Evolutionary conservation across 2,113 vertebrate species (phyloP).

Genomic region (Fulmarus glacialis): DNA sequence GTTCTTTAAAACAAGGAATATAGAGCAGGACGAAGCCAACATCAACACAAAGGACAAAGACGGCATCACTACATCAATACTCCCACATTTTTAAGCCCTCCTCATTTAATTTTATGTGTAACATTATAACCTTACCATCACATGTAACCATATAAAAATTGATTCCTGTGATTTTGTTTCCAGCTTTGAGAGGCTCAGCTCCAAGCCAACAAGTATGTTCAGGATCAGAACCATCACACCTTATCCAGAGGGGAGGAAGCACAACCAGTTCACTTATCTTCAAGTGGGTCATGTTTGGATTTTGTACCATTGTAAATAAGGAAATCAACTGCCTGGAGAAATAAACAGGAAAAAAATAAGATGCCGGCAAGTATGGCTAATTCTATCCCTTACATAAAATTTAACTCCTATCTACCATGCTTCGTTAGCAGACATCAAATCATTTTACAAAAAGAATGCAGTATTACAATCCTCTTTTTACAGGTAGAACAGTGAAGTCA

Average conservation of each 20-base stretch:
- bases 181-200: slow-evolving; percentile 80
- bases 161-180: slow-evolving; percentile 73
- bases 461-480: neutral
- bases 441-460: neutral
- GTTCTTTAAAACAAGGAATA: neutral
- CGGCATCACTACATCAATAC: neutral
- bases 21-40: neutral
- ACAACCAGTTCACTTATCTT: neutral
- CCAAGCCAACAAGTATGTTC: slow-evolving; percentile 88
- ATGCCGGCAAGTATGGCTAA: neutral
- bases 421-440: neutral
- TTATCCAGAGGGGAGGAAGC: slow-evolving; percentile 88
- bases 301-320: slow-evolving; percentile 87
- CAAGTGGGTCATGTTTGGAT: slow-evolving; percentile 77
- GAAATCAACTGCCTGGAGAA: slow-evolving; percentile 87
- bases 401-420: neutral
- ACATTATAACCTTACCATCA: slow-evolving; percentile 75
- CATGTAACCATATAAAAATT: slow-evolving; percentile 81
- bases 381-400: neutral
- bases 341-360: neutral
- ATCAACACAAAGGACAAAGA: neutral
- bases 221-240: slow-evolving; percentile 88
- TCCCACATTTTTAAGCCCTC: neutral
- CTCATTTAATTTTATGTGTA: neutral
- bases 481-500: neutral